Evolutionary conservation across 2,113 vertebrate species (phyloP), one percentile per base, ranked within the genome.

Genomic region (Myotis lucifugus): DNA sequence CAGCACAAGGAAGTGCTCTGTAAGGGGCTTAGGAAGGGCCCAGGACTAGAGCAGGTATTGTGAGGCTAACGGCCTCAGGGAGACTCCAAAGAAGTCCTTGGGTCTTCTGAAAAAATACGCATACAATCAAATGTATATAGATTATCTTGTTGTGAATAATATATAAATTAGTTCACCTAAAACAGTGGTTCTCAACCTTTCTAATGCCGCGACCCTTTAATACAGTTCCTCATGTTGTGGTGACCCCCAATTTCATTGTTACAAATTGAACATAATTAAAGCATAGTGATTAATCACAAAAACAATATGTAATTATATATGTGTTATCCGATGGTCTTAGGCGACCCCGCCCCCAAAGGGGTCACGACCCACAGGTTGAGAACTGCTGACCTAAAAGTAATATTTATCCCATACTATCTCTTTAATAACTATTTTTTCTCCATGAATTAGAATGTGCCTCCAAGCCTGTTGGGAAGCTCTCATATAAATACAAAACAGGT

Each of bases 91-190:
- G 59, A 27, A 46, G 50, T 34, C 42, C 46, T 67, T 40, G 52
- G 19, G 17, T 61, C 23, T 27, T 23, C 25, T 4, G 37, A 93
- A 90, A 64, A 86, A 29, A 66, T 56, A 27, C 14, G 18, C 18
- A 81, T n/a, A 54, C 12, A 59, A 52, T 54, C 73, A 82, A 72
- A 19, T 34, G 34, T 3, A 84, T 40, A 54, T 1, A 77, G 25
- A 64, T 76, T 21, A 54, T 34, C 77, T 56, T 78, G 13, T 27
- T 82, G 17, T 46, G 17, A n/a, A 83, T 78, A 54, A 88, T 72
- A 76, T 66, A 50, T 23, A 79, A 95, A 69, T 56, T 52, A 93
- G 70, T 69, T 67, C 74, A 74, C 69, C 86, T 79, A 32, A 84
- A 85, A 59, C 42, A 42, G 42, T 42, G 42, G 42, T 42, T 42